These are phyloP conservation scores for Aurelia coerulea DNA, from an alignment of 30 jellyfish, hydroid and myxozoan species.

Conservation along the genomic window DNA sequence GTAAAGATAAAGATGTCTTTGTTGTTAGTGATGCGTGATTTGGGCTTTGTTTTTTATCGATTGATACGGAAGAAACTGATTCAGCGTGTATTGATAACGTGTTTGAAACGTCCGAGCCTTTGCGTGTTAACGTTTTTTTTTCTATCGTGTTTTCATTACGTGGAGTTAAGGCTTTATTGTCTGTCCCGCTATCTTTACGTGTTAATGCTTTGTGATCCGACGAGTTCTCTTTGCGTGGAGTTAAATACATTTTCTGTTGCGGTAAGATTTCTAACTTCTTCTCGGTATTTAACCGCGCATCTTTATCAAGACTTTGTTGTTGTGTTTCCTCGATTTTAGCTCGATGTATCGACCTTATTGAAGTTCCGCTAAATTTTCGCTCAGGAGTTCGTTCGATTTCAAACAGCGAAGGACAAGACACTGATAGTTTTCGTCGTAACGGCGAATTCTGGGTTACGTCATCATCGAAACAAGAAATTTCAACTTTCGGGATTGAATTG, in stretches of 20 bases:
- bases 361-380: conserved; percentile 40
- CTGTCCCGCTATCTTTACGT: conserved; percentile 7
- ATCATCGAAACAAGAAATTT: conserved; percentile 74
- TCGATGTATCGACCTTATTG: conserved; percentile 17
- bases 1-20: conserved; percentile 85
- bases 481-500: conserved; percentile 77
- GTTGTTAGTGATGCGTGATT: conserved; percentile 71
- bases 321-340: conserved; percentile 18
- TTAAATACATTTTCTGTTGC: conserved; percentile 21
- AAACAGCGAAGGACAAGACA: conserved; percentile 63
- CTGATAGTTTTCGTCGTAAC: conserved; percentile 24
- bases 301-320: conserved; percentile 44
- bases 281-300: conserved; percentile 7
- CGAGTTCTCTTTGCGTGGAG: conserved; percentile 34
- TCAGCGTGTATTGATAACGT: conserved; percentile 87
- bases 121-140: conserved; percentile 13
- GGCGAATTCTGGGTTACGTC: conserved; percentile 17
- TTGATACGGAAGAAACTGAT: conserved; percentile 67
- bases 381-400: conserved; percentile 31
- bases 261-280: neutral
- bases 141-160: conserved; percentile 7
- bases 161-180: conserved; percentile 9
- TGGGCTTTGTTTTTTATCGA: conserved; percentile 64
- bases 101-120: conserved; percentile 56
- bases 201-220: neutral